These are phyloP conservation scores for Mormyrus proboscirostris DNA, from an alignment of 2,797 vertebrate species.

Conservation along the genomic window DNA sequence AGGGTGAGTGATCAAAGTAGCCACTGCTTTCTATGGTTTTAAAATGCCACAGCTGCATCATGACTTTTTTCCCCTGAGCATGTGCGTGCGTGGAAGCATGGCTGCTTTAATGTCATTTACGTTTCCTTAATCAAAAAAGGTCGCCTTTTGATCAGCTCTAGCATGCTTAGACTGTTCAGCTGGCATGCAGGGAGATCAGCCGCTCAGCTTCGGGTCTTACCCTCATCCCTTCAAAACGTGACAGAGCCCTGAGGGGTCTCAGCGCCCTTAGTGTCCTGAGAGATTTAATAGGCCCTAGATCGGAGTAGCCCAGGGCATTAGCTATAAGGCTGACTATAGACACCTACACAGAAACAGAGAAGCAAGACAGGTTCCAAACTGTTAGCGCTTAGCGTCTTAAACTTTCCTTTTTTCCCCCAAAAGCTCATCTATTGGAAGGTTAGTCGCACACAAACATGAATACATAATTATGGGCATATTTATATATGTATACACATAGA, in stretches of 20 bases:
- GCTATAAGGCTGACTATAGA: slow-evolving; percentile 99
- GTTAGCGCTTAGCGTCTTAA: slow-evolving; percentile 71
- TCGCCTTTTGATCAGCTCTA: slow-evolving; percentile 63
- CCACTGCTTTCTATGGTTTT: slow-evolving; percentile 28
- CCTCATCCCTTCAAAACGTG: slow-evolving; percentile 99
- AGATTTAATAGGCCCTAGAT: slow-evolving; percentile 99
- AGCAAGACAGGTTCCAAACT: slow-evolving; percentile 75
- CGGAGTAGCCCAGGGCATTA: slow-evolving; percentile 99
- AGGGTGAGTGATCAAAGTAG: neutral
- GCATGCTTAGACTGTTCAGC: slow-evolving; percentile 63
- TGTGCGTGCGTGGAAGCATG: slow-evolving; percentile 56
- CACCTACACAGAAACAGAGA: slow-evolving; percentile 95
- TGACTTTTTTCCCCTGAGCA: slow-evolving; percentile 58
- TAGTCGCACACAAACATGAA: slow-evolving; percentile 48
- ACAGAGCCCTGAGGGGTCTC: slow-evolving; percentile 99
- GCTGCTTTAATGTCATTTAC: slow-evolving; percentile 30
- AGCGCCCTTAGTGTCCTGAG: slow-evolving; percentile 99
- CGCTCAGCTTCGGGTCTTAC: slow-evolving; percentile 83
- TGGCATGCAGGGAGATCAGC: slow-evolving; percentile 93
- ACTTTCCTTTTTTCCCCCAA: slow-evolving; percentile 35
- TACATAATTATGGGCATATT: slow-evolving; percentile 40
- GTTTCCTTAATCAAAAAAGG: neutral
- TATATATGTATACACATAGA: slow-evolving; percentile 47
- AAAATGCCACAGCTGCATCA: slow-evolving; percentile 70
- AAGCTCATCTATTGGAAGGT: slow-evolving; percentile 35